phyloP scores from a whole-genome alignment of 2,113 vertebrate genomes.

The Thamnophis sirtalis region DNA sequence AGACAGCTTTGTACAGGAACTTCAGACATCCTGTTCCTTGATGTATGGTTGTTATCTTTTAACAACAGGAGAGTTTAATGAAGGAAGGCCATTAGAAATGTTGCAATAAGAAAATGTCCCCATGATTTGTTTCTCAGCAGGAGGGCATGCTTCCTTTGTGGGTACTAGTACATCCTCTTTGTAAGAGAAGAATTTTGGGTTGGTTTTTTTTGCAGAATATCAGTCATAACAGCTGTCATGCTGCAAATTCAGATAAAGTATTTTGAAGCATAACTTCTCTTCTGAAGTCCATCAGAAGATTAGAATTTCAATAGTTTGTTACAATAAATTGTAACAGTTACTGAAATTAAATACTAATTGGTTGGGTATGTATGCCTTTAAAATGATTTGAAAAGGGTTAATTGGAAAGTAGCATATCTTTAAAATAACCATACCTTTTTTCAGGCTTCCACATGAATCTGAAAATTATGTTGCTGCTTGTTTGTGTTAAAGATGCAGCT shows the following conservation, averaged over 20 bases:
- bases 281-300: slow-evolving; percentile 35
- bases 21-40: slow-evolving; percentile 37
- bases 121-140: slow-evolving; percentile 46
- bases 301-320: background rate
- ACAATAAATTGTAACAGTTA: background rate
- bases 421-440: background rate
- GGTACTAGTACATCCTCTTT: slow-evolving; percentile 65
- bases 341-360: background rate
- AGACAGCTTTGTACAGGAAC: slow-evolving; percentile 29
- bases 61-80: slow-evolving; percentile 51
- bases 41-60: slow-evolving; percentile 56
- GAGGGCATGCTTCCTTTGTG: slow-evolving; percentile 65
- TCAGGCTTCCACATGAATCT: background rate
- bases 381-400: background rate
- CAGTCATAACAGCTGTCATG: slow-evolving; percentile 58
- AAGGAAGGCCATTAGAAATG: slow-evolving; percentile 60
- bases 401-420: background rate
- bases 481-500: background rate
- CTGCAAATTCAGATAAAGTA: slow-evolving; percentile 37
- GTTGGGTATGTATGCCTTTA: background rate
- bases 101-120: slow-evolving; percentile 33
- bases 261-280: slow-evolving; percentile 36
- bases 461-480: background rate
- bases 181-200: slow-evolving; percentile 40
- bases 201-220: slow-evolving; percentile 27